A percentile compares a stretch with the other conserved stretches of the same genome.
phyloP scores from a whole-genome alignment of 2,113 vertebrate genomes.

The Gracilinanus agilis region DNA sequence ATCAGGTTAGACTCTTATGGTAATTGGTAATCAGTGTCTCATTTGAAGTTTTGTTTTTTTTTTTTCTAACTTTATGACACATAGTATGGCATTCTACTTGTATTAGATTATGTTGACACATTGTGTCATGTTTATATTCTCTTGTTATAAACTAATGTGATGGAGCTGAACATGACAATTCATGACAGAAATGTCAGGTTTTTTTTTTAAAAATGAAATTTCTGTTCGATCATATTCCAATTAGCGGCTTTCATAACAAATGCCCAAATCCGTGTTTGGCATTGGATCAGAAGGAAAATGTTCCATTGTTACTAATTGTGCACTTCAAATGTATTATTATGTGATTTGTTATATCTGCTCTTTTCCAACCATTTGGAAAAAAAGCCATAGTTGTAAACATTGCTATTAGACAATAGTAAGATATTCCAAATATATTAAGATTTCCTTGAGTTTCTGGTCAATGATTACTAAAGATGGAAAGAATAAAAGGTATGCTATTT shows the following conservation, averaged over 20 bases:
- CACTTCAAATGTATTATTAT: constrained; percentile 40
- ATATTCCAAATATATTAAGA: not conserved
- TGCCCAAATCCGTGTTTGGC: constrained; percentile 57
- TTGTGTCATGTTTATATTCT: constrained; percentile 74
- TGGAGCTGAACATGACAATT: constrained; percentile 72
- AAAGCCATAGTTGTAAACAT: not conserved
- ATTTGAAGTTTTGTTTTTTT: not conserved
- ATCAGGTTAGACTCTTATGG: constrained; percentile 20
- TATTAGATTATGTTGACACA: constrained; percentile 75
- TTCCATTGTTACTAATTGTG: constrained; percentile 41
- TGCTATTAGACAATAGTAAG: not conserved
- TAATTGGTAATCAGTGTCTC: constrained; percentile 12
- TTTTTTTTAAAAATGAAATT: constrained; percentile 81
- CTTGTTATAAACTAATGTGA: constrained; percentile 74
- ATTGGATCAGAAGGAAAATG: constrained; percentile 70
- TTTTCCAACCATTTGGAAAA: constrained; percentile 3
- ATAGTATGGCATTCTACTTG: constrained; percentile 30
- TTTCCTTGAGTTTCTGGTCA: not conserved
- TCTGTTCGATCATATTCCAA: constrained; percentile 78
- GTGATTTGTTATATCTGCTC: not conserved
- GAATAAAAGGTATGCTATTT: not conserved
- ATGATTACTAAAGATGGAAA: not conserved
- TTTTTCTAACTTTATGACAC: constrained; percentile 35
- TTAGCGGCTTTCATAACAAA: constrained; percentile 78
- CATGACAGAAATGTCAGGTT: constrained; percentile 83